Evolutionary conservation across 1,140 invertebrate genomes (phyloP), one percentile per base, ranked within the genome.

Genomic region (Anadara kagoshimensis): DNA sequence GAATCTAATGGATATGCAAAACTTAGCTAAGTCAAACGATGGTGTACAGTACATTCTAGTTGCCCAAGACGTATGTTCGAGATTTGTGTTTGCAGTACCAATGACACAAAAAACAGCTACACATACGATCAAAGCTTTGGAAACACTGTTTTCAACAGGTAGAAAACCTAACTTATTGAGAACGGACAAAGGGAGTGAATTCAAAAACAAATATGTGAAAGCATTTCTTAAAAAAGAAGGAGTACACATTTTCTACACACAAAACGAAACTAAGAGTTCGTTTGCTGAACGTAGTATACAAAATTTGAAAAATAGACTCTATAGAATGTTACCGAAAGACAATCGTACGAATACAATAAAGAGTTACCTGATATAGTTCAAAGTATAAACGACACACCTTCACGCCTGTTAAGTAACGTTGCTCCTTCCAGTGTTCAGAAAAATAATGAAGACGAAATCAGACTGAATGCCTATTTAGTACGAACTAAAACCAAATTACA

Each of bases 261-360:
- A 73, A 63, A 75, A 75, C 49, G 68, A 75, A 69, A 64, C 45
- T 26, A 75, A 65, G 59, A 54, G 51, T 22, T 64, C 54, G 41
- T 66, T 24, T 53, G 54, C 53, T 24, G 70, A 73, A 59, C 11
- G 70, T 20, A 18, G 36, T 24, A 59, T 59, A 16, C 41, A 18
- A 22, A 59, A 22, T 22, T 18, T 36, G 20, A 59, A 59, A 20
- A 26, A 22, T 29, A 64, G 22, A 64, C 29, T 64, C 24, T 64
- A 51, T 26, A 10, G 11, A 7, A 49, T n/a, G 26, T 64, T 41
- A 49, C 49, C 43, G 24, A 64, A 49, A 64, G 49, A 3, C 44
- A 51, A 49, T 49, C 61, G 11, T 51, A 64, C 26, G 12, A 22
- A 49, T 64, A 64, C 26, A 51, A 18, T 14, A 45, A 64, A n/a